phyloP scores from a whole-genome alignment of 2,113 vertebrate genomes.

The Chunga burmeisteri region DNA sequence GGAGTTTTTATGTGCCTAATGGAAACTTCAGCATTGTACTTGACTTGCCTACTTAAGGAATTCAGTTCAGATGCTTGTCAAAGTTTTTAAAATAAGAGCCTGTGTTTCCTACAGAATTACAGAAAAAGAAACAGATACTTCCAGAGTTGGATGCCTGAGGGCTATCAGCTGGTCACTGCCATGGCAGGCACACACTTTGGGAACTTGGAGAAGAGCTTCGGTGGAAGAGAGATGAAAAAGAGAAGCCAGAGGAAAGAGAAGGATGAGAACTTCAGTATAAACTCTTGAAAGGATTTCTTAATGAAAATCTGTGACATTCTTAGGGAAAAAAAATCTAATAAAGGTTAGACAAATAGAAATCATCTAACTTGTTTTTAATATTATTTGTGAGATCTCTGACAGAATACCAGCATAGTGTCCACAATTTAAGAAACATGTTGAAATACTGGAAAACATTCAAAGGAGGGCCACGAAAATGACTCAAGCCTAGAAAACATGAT shows the following conservation, averaged over 20 bases:
- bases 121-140: not conserved
- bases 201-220: not conserved
- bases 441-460: slow-evolving; percentile 13
- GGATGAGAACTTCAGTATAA: not conserved
- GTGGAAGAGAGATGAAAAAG: not conserved
- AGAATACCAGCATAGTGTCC: not conserved
- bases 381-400: not conserved
- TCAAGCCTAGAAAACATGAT: slow-evolving; percentile 8
- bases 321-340: not conserved
- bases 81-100: not conserved
- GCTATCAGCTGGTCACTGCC: not conserved
- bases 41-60: not conserved
- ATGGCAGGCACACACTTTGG: not conserved
- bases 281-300: not conserved
- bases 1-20: not conserved
- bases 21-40: not conserved
- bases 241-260: not conserved
- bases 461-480: not conserved
- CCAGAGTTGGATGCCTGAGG: not conserved
- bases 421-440: not conserved
- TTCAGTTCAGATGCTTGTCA: not conserved
- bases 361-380: not conserved
- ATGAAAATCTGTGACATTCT: not conserved
- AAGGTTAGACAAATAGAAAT: not conserved
- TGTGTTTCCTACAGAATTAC: not conserved